Conservation (phyloP, 2,113 vertebrate genomes). For the Lonchura striata region DNA sequence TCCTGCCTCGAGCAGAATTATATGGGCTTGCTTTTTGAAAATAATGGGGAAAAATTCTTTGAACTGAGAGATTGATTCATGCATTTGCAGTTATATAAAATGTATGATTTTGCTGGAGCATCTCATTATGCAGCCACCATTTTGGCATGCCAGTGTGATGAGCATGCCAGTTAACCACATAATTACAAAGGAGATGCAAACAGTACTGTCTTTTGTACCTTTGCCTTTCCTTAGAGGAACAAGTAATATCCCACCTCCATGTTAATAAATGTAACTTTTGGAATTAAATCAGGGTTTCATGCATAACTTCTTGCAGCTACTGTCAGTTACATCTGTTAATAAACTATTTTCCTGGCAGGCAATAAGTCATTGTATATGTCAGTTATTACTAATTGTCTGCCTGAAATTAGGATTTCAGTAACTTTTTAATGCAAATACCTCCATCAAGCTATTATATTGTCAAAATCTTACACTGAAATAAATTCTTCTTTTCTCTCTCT, state of each 20-base stretch:
- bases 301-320: neutral
- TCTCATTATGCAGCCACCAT: neutral
- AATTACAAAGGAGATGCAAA: neutral
- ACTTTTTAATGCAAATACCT: neutral
- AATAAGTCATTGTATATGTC: neutral
- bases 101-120: neutral
- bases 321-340: neutral
- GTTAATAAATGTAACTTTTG: neutral
- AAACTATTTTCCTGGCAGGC: neutral
- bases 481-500: neutral
- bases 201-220: neutral
- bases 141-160: neutral
- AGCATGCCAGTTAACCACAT: neutral
- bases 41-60: neutral
- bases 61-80: neutral
- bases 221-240: neutral
- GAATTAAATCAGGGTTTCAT: neutral
- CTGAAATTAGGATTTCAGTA: conserved; percentile 2
- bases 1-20: neutral
- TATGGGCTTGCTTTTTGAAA: neutral
- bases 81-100: neutral
- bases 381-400: neutral
- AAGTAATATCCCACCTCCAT: neutral
- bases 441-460: neutral
- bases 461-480: neutral